phyloP scores from a whole-genome alignment of 2,113 vertebrate genomes.

The Megaceryle maxima region DNA sequence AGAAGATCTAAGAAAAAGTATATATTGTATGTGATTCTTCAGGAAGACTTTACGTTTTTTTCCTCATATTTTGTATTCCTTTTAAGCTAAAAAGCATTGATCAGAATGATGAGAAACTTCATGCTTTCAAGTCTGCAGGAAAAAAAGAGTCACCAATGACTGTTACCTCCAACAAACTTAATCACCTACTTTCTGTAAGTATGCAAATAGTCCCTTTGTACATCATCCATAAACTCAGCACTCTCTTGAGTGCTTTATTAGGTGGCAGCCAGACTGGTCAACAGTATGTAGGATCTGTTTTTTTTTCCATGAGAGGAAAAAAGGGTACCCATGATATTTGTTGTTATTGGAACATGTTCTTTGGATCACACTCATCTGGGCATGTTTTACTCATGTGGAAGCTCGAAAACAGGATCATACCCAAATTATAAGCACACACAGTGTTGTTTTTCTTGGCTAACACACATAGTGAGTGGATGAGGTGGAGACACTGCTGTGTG shows the following conservation, averaged over 20 bases:
- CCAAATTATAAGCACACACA: accelerated
- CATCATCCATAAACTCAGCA: neutral
- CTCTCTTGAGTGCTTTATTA: neutral
- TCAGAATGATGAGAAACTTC: neutral
- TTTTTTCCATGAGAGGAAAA: neutral
- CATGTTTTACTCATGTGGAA: neutral
- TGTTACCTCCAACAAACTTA: neutral
- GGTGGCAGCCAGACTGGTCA: neutral
- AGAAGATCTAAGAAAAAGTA: neutral
- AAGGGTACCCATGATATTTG: neutral
- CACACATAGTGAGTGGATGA: neutral
- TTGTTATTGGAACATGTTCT: neutral
- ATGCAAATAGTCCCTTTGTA: neutral
- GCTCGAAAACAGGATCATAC: neutral
- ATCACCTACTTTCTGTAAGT: neutral
- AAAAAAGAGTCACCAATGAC: neutral
- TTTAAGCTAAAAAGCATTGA: neutral
- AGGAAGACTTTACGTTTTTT: neutral
- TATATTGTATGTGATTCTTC: neutral
- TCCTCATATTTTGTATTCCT: neutral
- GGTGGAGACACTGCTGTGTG: neutral
- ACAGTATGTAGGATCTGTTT: neutral
- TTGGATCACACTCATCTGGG: no score
- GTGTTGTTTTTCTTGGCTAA: neutral
- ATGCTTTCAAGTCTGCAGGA: neutral